Base-by-base conservation (phyloP, 2,797 vertebrate genomes). In the Catamblyrhynchus diadema region DNA sequence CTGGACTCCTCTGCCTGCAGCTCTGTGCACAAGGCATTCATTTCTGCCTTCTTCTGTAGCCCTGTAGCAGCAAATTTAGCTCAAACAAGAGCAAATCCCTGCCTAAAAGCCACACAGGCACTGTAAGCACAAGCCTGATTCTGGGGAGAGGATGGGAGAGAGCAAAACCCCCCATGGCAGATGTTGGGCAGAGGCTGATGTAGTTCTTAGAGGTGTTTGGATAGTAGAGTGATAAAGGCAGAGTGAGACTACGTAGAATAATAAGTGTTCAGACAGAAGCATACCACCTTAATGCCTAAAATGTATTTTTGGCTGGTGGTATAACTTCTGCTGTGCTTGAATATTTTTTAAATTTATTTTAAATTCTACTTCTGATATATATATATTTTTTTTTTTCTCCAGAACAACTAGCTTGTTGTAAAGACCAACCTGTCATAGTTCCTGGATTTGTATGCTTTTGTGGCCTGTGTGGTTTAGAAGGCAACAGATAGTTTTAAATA, bases 401-500 rank as follows among this genome's bases (percentile, higher is more conserved):
- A 88, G 18, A 94, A 42, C 86, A 90, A 32, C 35, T 48, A 82
- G 28, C 23, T 81, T 93, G 51, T 59, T 96, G 41, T 81, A 64
- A 93, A 93, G 66, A 83, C 42, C 47, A 81, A 53, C 53, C 89
- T 94, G 74, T 81, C 71, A 78, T 23, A 85, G 57, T 88, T 74
- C 53, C 65, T 89, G 42, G 15, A 61, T 71, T 41, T 82, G 39
- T 59, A 39, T 3, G 1, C 5, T 93, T 97, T 88, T 64, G 88
- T 51, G n/a, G 56, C 53, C 60, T 87, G 28, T 37, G 50, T 95
- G 80, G 79, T 78, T 96, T 81, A 88, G 81, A 84, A 95, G 54
- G 79, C 39, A 96, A 94, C 51, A 86, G 92, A 97, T 93, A 94
- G 35, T 89, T 92, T 81, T 54, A 56, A 44, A 50, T 73, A 71